These are phyloP conservation scores for Ammodytes marinus DNA, from an alignment of 2,113 vertebrate species.

Conservation along the genomic window DNA sequence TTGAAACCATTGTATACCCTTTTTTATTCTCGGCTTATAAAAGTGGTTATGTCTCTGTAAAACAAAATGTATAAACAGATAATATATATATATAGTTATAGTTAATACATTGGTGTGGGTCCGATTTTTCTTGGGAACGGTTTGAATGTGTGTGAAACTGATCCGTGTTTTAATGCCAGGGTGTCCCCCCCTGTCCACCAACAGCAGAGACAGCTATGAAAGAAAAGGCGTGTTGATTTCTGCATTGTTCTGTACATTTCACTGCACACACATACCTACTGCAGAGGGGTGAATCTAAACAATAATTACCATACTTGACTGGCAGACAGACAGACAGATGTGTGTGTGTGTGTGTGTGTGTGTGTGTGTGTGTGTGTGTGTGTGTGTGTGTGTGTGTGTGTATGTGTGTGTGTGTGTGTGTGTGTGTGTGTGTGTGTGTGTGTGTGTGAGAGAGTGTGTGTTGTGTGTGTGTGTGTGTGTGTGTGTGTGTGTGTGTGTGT, in stretches of 20 bases:
- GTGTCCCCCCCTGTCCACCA: constrained; percentile 16
- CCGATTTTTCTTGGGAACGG: too few relatives aligned
- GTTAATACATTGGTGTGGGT: too few relatives aligned
- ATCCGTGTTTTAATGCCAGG: constrained; percentile 34
- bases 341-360: constrained; percentile 26
- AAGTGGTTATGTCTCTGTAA: too few relatives aligned
- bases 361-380: constrained; percentile 30
- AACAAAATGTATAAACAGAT: too few relatives aligned
- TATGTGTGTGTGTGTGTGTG: too few relatives aligned
- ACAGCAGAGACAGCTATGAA: constrained; percentile 27
- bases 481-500: too few relatives aligned
- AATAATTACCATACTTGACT: constrained; percentile 71
- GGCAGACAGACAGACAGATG: constrained; percentile 48
- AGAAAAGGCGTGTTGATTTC: constrained; percentile 48
- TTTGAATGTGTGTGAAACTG: constrained; percentile 40
- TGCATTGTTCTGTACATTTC: constrained; percentile 49
- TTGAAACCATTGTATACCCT: too few relatives aligned
- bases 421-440: too few relatives aligned
- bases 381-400: background rate
- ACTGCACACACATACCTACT: constrained; percentile 30
- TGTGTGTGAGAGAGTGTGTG: too few relatives aligned
- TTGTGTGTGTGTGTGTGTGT: too few relatives aligned
- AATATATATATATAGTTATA: too few relatives aligned
- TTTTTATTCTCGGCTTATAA: too few relatives aligned
- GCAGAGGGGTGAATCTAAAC: constrained; percentile 57